These are phyloP conservation scores for Chlorops oryzae DNA, from an alignment of 1,140 invertebrate species.

Conservation along the genomic window DNA sequence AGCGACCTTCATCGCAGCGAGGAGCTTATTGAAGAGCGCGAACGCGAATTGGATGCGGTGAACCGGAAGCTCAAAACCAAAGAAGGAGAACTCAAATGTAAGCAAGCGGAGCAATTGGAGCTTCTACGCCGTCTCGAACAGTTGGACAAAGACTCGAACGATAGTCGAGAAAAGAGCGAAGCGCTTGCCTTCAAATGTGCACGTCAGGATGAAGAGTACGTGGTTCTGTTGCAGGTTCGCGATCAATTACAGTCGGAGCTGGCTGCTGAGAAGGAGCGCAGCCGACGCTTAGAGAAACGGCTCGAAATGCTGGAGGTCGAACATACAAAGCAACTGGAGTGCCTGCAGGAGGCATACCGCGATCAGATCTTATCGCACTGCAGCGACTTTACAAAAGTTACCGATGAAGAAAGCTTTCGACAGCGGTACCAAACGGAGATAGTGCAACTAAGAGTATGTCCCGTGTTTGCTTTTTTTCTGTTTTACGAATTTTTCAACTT, in stretches of 20 bases:
- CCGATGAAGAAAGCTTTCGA: constrained; percentile 60
- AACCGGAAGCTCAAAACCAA: constrained; percentile 20
- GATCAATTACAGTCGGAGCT: constrained; percentile 49
- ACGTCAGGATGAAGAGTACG: constrained; percentile 35
- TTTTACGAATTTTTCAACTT: neutral
- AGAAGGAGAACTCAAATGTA: constrained; percentile 22
- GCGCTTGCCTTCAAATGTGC: constrained; percentile 25
- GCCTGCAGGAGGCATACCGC: constrained; percentile 63
- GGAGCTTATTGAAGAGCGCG: constrained; percentile 35
- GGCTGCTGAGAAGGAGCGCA: constrained; percentile 55
- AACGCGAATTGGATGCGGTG: constrained; percentile 26
- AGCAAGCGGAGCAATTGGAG: constrained; percentile 15
- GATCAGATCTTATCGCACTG: constrained; percentile 47
- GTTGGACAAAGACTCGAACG: constrained; percentile 13
- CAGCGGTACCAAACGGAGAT: constrained; percentile 79
- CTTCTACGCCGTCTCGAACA: constrained; percentile 17
- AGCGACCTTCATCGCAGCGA: constrained; percentile 32
- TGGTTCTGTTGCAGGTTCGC: constrained; percentile 31
- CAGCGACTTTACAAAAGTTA: constrained; percentile 28
- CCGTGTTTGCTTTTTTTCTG: neutral
- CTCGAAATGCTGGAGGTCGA: constrained; percentile 67
- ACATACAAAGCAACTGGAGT: constrained; percentile 70
- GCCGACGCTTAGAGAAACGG: constrained; percentile 61
- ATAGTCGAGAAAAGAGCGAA: constrained; percentile 20
- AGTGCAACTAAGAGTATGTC: constrained; percentile 68